These are phyloP conservation scores for Limnothrissa miodon DNA, from an alignment of 2,113 vertebrate genomes.

Conservation along the genomic window DNA sequence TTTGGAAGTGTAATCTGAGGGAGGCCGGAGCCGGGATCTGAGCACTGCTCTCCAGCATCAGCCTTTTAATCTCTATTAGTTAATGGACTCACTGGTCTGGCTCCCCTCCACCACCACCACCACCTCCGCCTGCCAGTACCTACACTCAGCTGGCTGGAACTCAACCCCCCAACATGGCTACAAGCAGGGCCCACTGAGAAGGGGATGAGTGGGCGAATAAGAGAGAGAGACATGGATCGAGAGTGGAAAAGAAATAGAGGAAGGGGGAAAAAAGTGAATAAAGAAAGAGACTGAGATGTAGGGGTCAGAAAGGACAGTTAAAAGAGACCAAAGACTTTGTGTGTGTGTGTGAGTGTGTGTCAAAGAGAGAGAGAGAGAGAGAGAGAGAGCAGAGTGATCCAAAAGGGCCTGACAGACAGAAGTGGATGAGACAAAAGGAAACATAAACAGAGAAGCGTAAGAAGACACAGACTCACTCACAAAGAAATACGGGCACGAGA, in stretches of 20 bases:
- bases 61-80: constrained; percentile 77
- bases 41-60: constrained; percentile 51
- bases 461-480: background rate
- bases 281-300: background rate
- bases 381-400: background rate
- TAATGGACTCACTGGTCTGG: constrained; percentile 68
- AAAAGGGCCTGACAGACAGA: background rate
- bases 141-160: constrained; percentile 52
- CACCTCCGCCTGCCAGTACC: background rate
- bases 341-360: background rate
- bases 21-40: constrained; percentile 42
- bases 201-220: background rate
- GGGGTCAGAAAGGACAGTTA: background rate
- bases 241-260: background rate
- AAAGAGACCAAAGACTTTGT: background rate
- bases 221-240: background rate
- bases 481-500: background rate
- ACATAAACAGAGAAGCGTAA: background rate
- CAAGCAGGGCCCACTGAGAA: constrained; percentile 55
- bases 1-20: constrained; percentile 65
- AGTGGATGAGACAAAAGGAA: background rate
- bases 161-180: constrained; percentile 54
- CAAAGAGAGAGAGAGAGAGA: no score
- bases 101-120: constrained; percentile 7
- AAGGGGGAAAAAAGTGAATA: background rate